Evolutionary conservation across 1,140 invertebrate species (phyloP), one percentile per base, ranked within the genome.

Genomic region (Eupeodes corollae): DNA sequence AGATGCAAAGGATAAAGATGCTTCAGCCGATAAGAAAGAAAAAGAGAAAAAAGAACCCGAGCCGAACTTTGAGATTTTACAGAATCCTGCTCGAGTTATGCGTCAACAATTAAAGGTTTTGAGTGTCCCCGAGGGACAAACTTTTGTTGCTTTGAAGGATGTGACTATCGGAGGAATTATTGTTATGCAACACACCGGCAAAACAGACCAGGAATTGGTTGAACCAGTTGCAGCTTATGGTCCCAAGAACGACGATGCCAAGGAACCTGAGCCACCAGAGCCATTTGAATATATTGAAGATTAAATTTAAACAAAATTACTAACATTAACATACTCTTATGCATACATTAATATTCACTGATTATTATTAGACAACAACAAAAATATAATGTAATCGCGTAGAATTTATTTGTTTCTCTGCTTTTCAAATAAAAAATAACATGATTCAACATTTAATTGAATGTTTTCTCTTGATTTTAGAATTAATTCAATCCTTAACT

Each of bases 191-290:
- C 85, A 88, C 61, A 78, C 79, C 41, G 84, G 87, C 47, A 79
- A 83, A 12, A 80, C 79, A 1, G 77, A 78, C 34, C 81, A 86
- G 53, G 86, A 93, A 52, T 76, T 98, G 18, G 93, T 98, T 2
- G 93, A 97, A 69, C 88, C 91, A 12, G 90, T 98, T 11, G 86
- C 86, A 33, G 91, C 91, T 26, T 92, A 89, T 57, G 91, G 92
- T 5, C 91, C 92, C 1, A 93, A 94, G 70, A 81, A 85, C 9
- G 92, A 96, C 54, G 92, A 95, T 59, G 61, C 59, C 26, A 91
- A 93, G 58, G 94, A 98, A 72, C 91, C 93, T 3, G 91, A 95
- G 64, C 89, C 92, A 35, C 94, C 93, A 57, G 92, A 96, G 73
- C 91, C 93, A 54, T 98, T 98, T 70, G 91, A 96, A 75, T 98